phyloP scores from a whole-genome alignment of 2,797 vertebrate genomes.

The Sebastes paucispinis region DNA sequence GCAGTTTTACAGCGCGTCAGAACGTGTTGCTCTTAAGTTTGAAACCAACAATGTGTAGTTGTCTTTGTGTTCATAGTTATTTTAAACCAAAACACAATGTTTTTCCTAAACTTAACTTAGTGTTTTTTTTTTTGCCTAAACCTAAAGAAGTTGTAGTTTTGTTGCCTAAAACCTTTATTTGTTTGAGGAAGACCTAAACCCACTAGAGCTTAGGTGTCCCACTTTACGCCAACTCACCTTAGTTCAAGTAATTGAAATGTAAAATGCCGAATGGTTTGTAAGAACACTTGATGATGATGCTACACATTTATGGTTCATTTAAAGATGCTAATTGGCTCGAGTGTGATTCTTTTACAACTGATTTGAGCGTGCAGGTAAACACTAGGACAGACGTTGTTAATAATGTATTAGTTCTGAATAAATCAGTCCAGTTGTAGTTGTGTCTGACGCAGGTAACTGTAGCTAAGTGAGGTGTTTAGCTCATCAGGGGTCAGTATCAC shows the following conservation, averaged over 20 bases:
- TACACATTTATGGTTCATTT: not conserved
- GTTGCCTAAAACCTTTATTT: no score
- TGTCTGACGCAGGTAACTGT: constrained; percentile 33
- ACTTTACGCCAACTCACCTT: no score
- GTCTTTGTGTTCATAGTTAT: no score
- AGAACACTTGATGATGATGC: not conserved
- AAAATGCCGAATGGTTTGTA: not conserved
- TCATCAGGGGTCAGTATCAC: constrained; percentile 29
- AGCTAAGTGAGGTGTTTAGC: constrained; percentile 42
- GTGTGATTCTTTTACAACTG: constrained; percentile 11
- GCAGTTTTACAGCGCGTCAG: accelerated
- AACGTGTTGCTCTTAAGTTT: no score
- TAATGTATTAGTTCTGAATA: constrained; percentile 48
- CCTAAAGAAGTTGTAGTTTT: no score
- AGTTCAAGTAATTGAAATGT: not conserved
- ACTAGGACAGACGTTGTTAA: constrained; percentile 24
- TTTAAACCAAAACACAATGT: no score
- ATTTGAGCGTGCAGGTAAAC: constrained; percentile 9
- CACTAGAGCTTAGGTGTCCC: no score
- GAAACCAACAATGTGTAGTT: no score
- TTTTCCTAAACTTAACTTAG: no score
- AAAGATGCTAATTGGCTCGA: not conserved
- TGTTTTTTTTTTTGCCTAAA: no score
- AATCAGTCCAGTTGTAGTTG: constrained; percentile 40
- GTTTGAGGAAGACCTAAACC: no score